phyloP scores from a whole-genome alignment of 2,888 invertebrate genomes.

The Cheilosia scutellata region DNA sequence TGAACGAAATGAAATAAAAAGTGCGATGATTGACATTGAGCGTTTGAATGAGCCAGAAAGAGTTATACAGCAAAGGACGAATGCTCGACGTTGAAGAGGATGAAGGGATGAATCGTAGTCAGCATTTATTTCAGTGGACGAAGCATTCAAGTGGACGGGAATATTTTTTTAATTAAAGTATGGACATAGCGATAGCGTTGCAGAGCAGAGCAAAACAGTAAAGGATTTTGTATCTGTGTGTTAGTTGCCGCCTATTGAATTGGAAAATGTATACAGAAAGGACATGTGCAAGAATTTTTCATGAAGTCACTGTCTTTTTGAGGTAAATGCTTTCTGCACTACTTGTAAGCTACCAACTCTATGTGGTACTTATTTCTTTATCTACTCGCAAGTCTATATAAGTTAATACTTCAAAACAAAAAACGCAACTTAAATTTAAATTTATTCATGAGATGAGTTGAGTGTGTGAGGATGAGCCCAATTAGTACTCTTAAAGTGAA shows the following conservation, averaged over 20 bases:
- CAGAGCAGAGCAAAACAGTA: neutral
- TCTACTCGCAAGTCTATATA: too few species aligned
- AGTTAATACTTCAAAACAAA: too few species aligned
- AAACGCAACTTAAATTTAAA: too few species aligned
- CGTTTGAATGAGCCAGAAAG: neutral
- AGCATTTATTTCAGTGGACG: slow-evolving; percentile 47
- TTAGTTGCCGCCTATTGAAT: slow-evolving; percentile 35
- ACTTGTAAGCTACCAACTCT: neutral
- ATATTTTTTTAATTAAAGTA: slow-evolving; percentile 64
- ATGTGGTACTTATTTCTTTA: neutral
- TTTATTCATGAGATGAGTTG: too few species aligned
- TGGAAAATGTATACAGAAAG: slow-evolving; percentile 16
- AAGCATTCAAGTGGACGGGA: slow-evolving; percentile 36
- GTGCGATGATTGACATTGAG: slow-evolving; percentile 56
- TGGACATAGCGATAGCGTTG: slow-evolving; percentile 38
- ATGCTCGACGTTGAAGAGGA: slow-evolving; percentile 25
- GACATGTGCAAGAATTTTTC: neutral
- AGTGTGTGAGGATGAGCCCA: too few species aligned
- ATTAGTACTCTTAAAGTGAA: too few species aligned
- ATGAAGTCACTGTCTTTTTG: slow-evolving; percentile 35
- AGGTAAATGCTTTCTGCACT: slow-evolving; percentile 7
- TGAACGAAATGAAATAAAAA: slow-evolving; percentile 39
- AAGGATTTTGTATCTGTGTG: slow-evolving; percentile 22
- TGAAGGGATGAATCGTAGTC: slow-evolving; percentile 40
- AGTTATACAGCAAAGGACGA: neutral